Evolutionary conservation across 2,888 invertebrate genomes (phyloP).

Genomic region (Cerastoderma edule): DNA sequence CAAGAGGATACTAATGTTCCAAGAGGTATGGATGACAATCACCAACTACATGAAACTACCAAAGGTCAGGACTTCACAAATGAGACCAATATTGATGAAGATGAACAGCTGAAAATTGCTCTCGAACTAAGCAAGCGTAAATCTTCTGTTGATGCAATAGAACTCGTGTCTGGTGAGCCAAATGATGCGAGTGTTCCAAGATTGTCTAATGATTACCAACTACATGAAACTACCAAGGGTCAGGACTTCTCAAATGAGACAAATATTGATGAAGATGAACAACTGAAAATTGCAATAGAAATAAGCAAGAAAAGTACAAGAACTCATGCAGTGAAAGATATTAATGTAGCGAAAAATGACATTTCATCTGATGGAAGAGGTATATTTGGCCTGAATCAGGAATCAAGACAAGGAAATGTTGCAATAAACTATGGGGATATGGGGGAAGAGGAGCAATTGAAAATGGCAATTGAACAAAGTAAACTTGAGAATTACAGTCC

Average conservation of each 20-base stretch:
- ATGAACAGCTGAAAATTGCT: background rate
- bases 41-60: background rate
- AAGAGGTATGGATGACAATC: background rate
- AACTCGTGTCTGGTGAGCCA: background rate
- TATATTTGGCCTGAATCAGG: too few species aligned
- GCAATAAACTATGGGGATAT: too few species aligned
- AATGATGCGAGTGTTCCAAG: too few species aligned
- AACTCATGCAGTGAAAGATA: too few species aligned
- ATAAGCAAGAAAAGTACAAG: constrained; percentile 23
- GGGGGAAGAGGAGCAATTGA: constrained; percentile 22
- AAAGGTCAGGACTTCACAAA: background rate
- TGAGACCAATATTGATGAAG: constrained; percentile 31
- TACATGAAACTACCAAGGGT: background rate
- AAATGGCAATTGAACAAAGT: constrained; percentile 39
- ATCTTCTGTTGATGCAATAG: background rate
- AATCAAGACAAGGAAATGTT: too few species aligned
- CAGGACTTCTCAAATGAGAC: background rate
- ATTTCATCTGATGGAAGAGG: too few species aligned
- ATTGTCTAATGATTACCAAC: background rate
- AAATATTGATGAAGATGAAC: constrained; percentile 41
- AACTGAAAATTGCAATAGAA: constrained; percentile 34
- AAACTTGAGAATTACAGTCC: constrained; percentile 38
- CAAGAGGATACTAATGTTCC: too few species aligned
- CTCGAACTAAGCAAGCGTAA: constrained; percentile 8
- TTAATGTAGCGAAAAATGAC: too few species aligned